Percentiles rank a stretch among this genome's conserved stretches.
Evolutionary conservation across 2,888 invertebrate species (phyloP).

Genomic region (Empis livida): DNA sequence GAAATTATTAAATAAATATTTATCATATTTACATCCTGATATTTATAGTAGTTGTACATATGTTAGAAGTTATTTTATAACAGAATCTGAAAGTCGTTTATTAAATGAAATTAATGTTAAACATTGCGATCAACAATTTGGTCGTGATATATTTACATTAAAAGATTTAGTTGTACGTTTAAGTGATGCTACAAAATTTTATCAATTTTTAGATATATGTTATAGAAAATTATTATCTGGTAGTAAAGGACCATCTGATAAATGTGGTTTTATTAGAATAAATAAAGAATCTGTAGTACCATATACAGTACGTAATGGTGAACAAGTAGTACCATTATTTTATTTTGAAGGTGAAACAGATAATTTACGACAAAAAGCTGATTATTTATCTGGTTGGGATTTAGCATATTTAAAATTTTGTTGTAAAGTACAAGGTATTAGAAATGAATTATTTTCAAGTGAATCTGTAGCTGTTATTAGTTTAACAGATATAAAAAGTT

Average conservation of each 20-base stretch:
- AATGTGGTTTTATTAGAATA: slow-evolving; percentile 83
- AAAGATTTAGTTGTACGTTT: slow-evolving; percentile 84
- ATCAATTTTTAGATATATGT: slow-evolving; percentile 79
- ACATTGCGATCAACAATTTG: slow-evolving; percentile 85
- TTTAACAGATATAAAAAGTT: slow-evolving; percentile 78
- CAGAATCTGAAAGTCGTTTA: slow-evolving; percentile 76
- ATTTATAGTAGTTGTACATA: slow-evolving; percentile 84
- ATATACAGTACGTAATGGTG: slow-evolving; percentile 68
- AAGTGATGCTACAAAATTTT: slow-evolving; percentile 80
- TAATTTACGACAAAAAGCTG: slow-evolving; percentile 74
- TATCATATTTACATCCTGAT: slow-evolving; percentile 77
- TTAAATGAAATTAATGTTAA: slow-evolving; percentile 85
- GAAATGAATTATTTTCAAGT: slow-evolving; percentile 81
- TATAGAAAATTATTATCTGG: slow-evolving; percentile 66
- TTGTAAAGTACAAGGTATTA: slow-evolving; percentile 85
- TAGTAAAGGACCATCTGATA: slow-evolving; percentile 55
- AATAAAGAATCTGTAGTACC: slow-evolving; percentile 91
- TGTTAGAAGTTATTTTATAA: slow-evolving; percentile 85
- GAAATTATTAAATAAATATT: slow-evolving; percentile 78
- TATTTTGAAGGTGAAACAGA: slow-evolving; percentile 82
- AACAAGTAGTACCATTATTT: slow-evolving; percentile 83
- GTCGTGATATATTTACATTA: slow-evolving; percentile 71
- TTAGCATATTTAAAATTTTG: slow-evolving; percentile 86
- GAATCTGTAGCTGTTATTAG: slow-evolving; percentile 85
- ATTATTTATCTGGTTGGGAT: slow-evolving; percentile 83